Conservation (phyloP, 2,113 vertebrate genomes). For the Leucoraja erinaceus region DNA sequence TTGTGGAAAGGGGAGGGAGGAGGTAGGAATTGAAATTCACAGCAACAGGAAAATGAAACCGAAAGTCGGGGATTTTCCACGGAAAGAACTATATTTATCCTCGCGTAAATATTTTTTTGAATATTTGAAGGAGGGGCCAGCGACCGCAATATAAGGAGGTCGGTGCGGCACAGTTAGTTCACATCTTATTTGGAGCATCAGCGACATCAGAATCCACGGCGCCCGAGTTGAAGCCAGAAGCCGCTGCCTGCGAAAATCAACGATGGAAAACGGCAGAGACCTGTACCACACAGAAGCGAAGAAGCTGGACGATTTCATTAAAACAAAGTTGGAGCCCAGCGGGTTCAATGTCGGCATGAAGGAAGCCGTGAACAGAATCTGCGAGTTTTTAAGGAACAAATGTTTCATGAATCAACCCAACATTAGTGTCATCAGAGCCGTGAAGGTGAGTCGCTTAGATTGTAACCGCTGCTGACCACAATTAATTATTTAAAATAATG, state of each 20-base stretch:
- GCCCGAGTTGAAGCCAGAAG: neutral
- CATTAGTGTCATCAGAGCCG: constrained; percentile 38
- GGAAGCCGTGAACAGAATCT: constrained; percentile 37
- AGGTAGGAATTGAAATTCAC: no score
- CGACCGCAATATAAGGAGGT: neutral
- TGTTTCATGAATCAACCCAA: neutral
- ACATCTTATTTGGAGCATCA: no score
- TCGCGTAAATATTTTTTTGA: no score
- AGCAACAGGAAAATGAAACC: no score
- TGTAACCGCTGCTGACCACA: neutral
- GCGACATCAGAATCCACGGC: no score
- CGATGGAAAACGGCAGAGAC: no score
- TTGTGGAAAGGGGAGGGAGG: no score
- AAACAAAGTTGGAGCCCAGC: constrained; percentile 29
- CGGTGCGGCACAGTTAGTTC: neutral
- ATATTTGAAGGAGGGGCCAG: no score
- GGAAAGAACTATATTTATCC: no score
- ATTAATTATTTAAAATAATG: neutral
- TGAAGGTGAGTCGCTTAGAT: constrained; percentile 42
- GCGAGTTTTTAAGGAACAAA: neutral
- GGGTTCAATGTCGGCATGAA: accelerated
- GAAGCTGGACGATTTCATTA: constrained; percentile 42
- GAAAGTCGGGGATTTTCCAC: no score
- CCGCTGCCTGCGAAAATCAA: constrained; percentile 35
- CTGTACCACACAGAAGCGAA: neutral